Percentiles rank a stretch among this genome's conserved stretches.
Evolutionary conservation across 2,113 vertebrate species (phyloP).

Genomic region (Pedionomus torquatus): DNA sequence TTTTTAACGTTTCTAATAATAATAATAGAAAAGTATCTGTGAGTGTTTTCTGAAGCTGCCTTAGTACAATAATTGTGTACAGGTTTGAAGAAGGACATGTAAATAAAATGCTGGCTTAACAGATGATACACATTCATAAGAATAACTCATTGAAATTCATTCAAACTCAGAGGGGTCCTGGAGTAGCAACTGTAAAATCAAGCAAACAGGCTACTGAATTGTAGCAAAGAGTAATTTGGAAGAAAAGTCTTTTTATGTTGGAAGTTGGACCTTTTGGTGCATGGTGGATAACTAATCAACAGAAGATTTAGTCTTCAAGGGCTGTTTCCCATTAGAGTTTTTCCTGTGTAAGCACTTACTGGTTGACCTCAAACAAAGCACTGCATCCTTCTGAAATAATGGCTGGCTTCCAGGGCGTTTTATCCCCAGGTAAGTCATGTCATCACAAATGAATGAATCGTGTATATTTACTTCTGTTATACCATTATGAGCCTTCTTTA

Average conservation of each 20-base stretch:
- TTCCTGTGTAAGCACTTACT: slow-evolving; percentile 8
- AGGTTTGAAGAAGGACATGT: background rate
- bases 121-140: background rate
- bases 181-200: background rate
- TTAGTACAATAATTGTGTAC: background rate
- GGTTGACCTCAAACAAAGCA: slow-evolving; percentile 18
- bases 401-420: background rate
- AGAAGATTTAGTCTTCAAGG: background rate
- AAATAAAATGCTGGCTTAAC: background rate
- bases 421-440: background rate
- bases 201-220: background rate
- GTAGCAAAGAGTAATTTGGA: background rate
- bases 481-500: background rate
- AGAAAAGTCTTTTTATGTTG: background rate
- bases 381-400: slow-evolving; percentile 4
- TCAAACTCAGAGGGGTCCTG: background rate
- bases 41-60: background rate
- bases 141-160: background rate
- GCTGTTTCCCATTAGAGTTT: background rate
- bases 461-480: background rate
- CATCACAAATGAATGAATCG: slow-evolving; percentile 8
- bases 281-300: background rate
- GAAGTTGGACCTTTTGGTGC: background rate
- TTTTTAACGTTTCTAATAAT: background rate
- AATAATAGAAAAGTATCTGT: background rate